Evolutionary conservation across 2,888 invertebrate genomes (phyloP), one percentile per base, ranked within the genome.

Genomic region (Amiota mariae): DNA sequence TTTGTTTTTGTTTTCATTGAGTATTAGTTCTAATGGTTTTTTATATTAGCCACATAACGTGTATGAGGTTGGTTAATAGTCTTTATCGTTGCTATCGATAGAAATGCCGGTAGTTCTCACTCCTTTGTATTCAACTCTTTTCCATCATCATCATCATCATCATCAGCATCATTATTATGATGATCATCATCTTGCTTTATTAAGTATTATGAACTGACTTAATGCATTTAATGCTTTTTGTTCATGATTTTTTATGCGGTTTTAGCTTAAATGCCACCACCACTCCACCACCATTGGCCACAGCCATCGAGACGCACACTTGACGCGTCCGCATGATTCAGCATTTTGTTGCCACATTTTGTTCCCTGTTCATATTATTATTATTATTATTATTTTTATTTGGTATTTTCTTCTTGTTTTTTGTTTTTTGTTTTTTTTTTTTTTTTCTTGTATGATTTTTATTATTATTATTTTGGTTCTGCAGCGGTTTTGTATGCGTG

Each of bases 241-340:
- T 68, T 51, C 36, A 68, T 54, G 24, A 68, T 51, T 71, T 61
- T 71, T 71, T 71, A 49, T 71, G 71, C 71, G 59, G 15, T 49
- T 74, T 71, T 24, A 64, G 66, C 59, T 24, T 57, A 49, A 72
- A 68, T 68, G 63, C 71, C 79, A 82, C 84, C 75, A 84, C 1
- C 15, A 70, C 78, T 71, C 71, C 79, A 82, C 84, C 75, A 84
- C 1, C 15, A 70, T 79, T 71, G 57, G 57, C 57, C 57, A 59
- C n/a, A n/a, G 59, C 10, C 67, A 20, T 9, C 24, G 24, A 51
- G n/a, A 24, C 18, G 51, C 20, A 10, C 18, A 46, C 15, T 11
- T 61, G 47, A 18, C 51, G 46, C 24, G 46, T 46, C 59, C 24
- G 56, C 51, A 59, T 47, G 57, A 48, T 10, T 71, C 57, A 57